These are phyloP conservation scores for Euborellia annulipes DNA, from an alignment of 1,140 invertebrate species.

Conservation along the genomic window DNA sequence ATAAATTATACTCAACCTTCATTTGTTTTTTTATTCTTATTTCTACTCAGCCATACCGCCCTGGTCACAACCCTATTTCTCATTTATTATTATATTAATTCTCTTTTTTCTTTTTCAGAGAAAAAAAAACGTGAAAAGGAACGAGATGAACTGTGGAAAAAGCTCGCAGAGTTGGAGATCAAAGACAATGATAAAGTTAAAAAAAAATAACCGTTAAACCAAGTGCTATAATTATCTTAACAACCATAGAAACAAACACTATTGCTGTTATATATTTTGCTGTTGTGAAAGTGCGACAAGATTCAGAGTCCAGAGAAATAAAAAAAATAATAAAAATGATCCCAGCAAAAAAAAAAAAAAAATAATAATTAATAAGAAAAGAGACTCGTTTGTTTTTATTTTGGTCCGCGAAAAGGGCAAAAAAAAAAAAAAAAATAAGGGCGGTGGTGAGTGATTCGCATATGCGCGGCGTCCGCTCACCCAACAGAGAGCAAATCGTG, in stretches of 20 bases:
- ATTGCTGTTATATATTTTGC: slow-evolving; percentile 13
- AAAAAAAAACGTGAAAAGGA: slow-evolving; percentile 89
- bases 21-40: too few relatives aligned
- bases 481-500: too few relatives aligned
- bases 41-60: too few relatives aligned
- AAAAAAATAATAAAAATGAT: too few relatives aligned
- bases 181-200: slow-evolving; percentile 23
- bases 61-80: too few relatives aligned
- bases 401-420: background rate
- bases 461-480: too few relatives aligned
- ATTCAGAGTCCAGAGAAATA: too few relatives aligned
- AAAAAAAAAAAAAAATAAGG: slow-evolving; percentile 3
- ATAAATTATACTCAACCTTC: too few relatives aligned
- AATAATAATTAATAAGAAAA: background rate
- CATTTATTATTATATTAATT: slow-evolving; percentile 8
- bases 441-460: too few relatives aligned
- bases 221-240: slow-evolving; percentile 6
- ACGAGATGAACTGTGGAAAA: slow-evolving; percentile 88
- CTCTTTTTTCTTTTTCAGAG: slow-evolving; percentile 53
- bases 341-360: too few relatives aligned
- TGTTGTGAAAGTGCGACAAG: too few relatives aligned
- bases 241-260: too few relatives aligned
- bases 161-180: slow-evolving; percentile 67
- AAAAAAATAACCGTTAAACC: slow-evolving; percentile 13
- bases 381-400: background rate